Evolutionary conservation across 2,113 vertebrate genomes (phyloP).

Genomic region (Spheniscus mendiculus): DNA sequence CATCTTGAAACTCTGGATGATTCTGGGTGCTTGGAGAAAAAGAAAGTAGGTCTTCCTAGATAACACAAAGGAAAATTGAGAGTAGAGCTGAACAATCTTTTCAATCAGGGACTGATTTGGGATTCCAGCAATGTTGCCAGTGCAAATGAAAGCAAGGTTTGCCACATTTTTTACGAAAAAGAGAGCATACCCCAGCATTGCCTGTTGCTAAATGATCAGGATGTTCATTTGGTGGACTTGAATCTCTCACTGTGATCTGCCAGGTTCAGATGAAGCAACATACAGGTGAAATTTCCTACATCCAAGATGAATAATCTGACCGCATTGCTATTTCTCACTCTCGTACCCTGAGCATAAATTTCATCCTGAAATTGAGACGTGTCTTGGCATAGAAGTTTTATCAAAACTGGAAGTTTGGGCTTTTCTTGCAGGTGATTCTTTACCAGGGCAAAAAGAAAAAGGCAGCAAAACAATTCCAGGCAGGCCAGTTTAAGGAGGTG

Average conservation of each 20-base stretch:
- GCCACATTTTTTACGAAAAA: not conserved
- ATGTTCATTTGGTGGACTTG: fast-evolving
- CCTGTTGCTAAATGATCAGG: not conserved
- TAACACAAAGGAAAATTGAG: not conserved
- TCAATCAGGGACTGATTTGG: not conserved
- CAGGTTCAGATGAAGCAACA: not conserved
- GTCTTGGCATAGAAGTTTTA: not conserved
- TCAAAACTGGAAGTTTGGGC: not conserved
- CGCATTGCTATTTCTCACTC: not conserved
- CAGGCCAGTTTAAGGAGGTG: not conserved
- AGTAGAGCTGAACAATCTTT: not conserved
- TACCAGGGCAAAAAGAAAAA: not conserved
- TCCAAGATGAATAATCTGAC: not conserved
- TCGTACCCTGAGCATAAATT: not conserved
- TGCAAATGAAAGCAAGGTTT: not conserved
- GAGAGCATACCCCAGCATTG: not conserved
- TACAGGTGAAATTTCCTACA: not conserved
- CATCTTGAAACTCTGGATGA: not conserved
- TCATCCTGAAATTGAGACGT: not conserved
- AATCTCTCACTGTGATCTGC: not conserved
- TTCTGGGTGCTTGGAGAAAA: not conserved
- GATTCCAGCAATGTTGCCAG: not conserved
- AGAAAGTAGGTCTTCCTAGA: not conserved
- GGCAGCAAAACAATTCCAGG: not conserved
- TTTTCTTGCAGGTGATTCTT: not conserved